Evolutionary conservation across 2,113 vertebrate genomes (phyloP), one percentile per base, ranked within the genome.

Genomic region (Lamprotornis superbus): DNA sequence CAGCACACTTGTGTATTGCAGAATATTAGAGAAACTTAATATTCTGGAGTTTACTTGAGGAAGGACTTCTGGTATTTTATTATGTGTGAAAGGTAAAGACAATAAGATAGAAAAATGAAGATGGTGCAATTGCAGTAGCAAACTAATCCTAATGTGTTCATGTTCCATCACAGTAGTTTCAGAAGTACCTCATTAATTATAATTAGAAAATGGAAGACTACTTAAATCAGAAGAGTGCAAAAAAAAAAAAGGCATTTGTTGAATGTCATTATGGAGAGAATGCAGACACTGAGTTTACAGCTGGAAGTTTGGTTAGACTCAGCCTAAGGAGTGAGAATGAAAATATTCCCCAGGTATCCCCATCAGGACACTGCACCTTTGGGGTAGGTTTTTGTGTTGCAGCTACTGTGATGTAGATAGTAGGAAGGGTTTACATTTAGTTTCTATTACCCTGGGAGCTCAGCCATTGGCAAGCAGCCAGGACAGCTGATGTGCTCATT

Each of bases 191-290:
- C 12, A 25, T 74, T 96, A 65, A 94, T 83, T 89, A 68, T 33
- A 82, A 81, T 93, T 73, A 97, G 50, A 24, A 89, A 86, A 91
- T 86, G 82, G 31, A 94, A 90, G 83, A 91, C 89, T 24, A 76
- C 57, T 95, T 92, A 92, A 89, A 89, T 87, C 70, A 91, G n/a
- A 84, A 87, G 4, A 63, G 13, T 2, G 0, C 28, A 71, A 80
- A 40, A 53, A 71, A 80, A 40, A 53, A 53, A 59, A 64, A 9
- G 6, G 3, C 23, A 37, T 78, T 50, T 83, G 30, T 83, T 70
- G 93, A 65, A 64, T 77, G n/a, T 63, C 37, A 17, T 83, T 93
- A 64, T 31, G 33, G 33, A 56, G 46, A 68, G 31, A 93, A 84
- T 50, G 11, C 25, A 93, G 84, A 82, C 57, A n/a, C 4, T 21